Percentiles rank a stretch among this genome's conserved stretches.
phyloP scores from a whole-genome alignment of 1,140 invertebrate genomes.

The Catajapyx aquilonaris region DNA sequence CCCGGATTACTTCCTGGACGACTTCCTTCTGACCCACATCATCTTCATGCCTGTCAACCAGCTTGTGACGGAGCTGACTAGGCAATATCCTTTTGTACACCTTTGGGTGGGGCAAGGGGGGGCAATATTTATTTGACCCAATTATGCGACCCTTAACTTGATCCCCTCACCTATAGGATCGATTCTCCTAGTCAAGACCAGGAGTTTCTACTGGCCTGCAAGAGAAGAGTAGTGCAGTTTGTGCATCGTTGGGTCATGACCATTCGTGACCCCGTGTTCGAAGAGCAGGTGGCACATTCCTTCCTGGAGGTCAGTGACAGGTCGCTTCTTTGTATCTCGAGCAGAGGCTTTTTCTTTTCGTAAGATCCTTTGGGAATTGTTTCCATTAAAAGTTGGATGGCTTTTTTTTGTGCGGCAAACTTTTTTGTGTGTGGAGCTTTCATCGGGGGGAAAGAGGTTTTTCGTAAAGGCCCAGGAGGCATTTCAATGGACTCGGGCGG shows the following conservation, averaged over 20 bases:
- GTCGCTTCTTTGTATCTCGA: too few relatives aligned
- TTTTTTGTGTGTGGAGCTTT: too few relatives aligned
- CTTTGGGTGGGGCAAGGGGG: too few relatives aligned
- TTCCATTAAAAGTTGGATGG: too few relatives aligned
- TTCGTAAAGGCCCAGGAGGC: too few relatives aligned
- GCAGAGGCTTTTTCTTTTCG: too few relatives aligned
- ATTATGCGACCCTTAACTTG: conserved; percentile 17
- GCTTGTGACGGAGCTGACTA: conserved; percentile 49
- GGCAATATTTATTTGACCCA: too few relatives aligned
- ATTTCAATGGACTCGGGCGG: too few relatives aligned
- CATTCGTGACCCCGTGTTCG: conserved; percentile 48
- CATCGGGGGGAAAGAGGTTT: too few relatives aligned
- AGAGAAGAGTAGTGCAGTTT: conserved; percentile 55
- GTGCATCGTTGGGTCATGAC: conserved; percentile 53
- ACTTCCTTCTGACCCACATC: conserved; percentile 70
- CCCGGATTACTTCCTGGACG: conserved; percentile 52
- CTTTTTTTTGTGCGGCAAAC: too few relatives aligned
- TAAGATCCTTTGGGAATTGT: too few relatives aligned
- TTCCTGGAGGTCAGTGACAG: conserved; percentile 58
- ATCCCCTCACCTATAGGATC: conserved; percentile 27
- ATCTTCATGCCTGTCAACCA: conserved; percentile 62
- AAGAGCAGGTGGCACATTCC: conserved; percentile 41
- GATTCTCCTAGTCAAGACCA: conserved; percentile 36
- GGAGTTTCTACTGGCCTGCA: conserved; percentile 49
- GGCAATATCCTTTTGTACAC: conserved; percentile 60